phyloP scores from a whole-genome alignment of 2,888 invertebrate genomes.

The Diarsia rubi region DNA sequence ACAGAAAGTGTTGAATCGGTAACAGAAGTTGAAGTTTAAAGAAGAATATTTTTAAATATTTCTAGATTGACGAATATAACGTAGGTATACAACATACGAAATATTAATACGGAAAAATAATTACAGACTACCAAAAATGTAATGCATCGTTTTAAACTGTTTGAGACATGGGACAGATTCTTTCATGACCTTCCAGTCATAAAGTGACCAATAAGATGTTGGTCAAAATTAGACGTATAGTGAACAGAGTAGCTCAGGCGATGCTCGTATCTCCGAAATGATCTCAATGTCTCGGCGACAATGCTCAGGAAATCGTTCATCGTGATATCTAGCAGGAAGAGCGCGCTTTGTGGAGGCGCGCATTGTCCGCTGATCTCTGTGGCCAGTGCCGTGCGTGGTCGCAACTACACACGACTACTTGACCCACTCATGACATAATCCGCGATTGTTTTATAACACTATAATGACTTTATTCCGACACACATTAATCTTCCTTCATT shows the following conservation, averaged over 20 bases:
- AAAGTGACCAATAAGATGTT: background rate
- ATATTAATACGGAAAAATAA: too few species aligned
- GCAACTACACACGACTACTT: constrained; percentile 16
- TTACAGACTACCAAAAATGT: too few species aligned
- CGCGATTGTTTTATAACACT: constrained; percentile 29
- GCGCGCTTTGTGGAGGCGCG: constrained; percentile 75
- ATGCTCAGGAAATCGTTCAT: constrained; percentile 85
- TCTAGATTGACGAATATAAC: background rate
- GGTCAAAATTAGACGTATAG: background rate
- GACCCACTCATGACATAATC: constrained; percentile 38
- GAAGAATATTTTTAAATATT: background rate
- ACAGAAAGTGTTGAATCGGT: background rate
- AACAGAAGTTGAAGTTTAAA: background rate
- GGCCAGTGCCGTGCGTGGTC: constrained; percentile 34
- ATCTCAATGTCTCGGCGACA: constrained; percentile 72
- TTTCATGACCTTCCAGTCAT: background rate
- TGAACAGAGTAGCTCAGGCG: constrained; percentile 38
- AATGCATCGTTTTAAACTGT: too few species aligned
- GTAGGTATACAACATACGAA: too few species aligned
- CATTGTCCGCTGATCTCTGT: constrained; percentile 55
- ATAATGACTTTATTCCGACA: constrained; percentile 38
- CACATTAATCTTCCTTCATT: constrained; percentile 39
- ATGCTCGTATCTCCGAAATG: constrained; percentile 62
- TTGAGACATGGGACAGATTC: too few species aligned
- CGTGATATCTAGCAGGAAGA: constrained; percentile 83